Base-by-base conservation (phyloP, 1,140 invertebrate genomes). In the Neodiprion virginianus region DNA sequence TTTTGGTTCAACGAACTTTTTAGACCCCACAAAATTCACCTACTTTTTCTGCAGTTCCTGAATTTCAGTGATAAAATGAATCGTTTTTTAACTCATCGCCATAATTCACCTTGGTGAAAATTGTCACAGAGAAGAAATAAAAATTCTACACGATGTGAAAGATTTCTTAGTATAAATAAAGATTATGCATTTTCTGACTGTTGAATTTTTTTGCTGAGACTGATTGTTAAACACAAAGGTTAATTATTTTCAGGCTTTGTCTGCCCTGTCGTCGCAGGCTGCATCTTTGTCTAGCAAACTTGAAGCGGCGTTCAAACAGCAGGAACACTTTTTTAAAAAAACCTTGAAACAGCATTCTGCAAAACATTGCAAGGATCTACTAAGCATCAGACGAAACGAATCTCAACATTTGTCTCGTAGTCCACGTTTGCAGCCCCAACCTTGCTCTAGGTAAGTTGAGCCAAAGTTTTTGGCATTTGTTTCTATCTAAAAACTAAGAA, bases 261-360 rank as follows among this genome's bases (percentile, higher is more conserved):
- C 88, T 73, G 83, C 86, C 70, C 79, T 90, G 66, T 89, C 88
- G 11, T 88, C 84, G 72, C 89, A 91, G 75, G 84, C 88, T 5
- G 86, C 86, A 40, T 87, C 86, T 50, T 80, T 91, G 70, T 88
- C 89, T 5, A 88, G 83, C 78, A 89, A 90, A 85, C 75, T 90
- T 5, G 89, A 90, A 79, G 85, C 86, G 14, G 88, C 90, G 1
- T 74, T 92, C 1, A 93, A 93, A 80, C 89, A 90, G 67, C 91
- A 92, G 76, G 91, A 93, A 76, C 88, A 90, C 72, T 87, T 90
- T 77, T 91, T 91, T 69, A 92, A 91, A 77, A 93, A 91, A 78
- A 87, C 85, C 1, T 67, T 86, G 0, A 89, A 87, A 53, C 85
- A 87, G 49, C 79, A 86, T 76, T 83, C 84, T 48, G 84, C 84